These are phyloP conservation scores for Campylomormyrus tamandua DNA, from an alignment of 2,113 vertebrate species.

Conservation along the genomic window DNA sequence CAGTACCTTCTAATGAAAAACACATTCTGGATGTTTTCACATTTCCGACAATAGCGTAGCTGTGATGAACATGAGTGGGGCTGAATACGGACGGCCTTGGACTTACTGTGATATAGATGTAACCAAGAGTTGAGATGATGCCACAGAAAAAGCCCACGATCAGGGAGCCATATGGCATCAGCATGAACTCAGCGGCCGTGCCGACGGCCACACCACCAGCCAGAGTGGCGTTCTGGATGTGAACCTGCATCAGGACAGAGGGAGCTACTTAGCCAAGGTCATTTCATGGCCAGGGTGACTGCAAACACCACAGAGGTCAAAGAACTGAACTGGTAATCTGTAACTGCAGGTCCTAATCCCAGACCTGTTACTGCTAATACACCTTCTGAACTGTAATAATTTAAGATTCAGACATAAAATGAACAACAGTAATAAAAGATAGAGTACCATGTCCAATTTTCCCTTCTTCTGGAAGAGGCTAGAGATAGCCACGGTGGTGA, in stretches of 20 bases:
- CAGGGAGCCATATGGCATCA: slow-evolving; percentile 82
- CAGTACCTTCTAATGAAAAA: neutral
- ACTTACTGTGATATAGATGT: slow-evolving; percentile 74
- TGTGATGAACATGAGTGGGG: neutral
- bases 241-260: slow-evolving; percentile 65
- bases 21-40: neutral
- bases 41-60: neutral
- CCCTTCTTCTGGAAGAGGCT: slow-evolving; percentile 81
- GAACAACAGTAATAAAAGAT: neutral
- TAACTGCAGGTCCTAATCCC: neutral
- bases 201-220: slow-evolving; percentile 89
- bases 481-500: slow-evolving; percentile 79
- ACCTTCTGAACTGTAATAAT: neutral
- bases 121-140: slow-evolving; percentile 79
- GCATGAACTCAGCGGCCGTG: slow-evolving; percentile 88
- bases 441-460: slow-evolving; percentile 85
- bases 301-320: neutral
- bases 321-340: neutral
- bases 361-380: neutral
- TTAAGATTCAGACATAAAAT: neutral
- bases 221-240: slow-evolving; percentile 90
- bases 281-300: no score
- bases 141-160: slow-evolving; percentile 84
- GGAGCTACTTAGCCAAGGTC: neutral
- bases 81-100: neutral